phyloP scores from a whole-genome alignment of 2,888 invertebrate genomes.

The Hedya salicella region DNA sequence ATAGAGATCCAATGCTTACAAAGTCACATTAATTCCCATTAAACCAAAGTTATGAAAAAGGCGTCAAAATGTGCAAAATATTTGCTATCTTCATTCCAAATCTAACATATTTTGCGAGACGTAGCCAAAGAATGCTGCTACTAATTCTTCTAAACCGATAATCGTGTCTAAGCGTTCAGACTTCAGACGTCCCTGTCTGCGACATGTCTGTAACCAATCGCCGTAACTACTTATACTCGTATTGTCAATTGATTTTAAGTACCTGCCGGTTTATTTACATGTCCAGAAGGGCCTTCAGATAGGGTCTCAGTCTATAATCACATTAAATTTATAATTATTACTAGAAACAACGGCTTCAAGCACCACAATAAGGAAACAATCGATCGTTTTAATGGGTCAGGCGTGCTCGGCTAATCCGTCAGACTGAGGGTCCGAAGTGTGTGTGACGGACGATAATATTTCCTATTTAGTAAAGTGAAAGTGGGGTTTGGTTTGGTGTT shows the following conservation, averaged over 20 bases:
- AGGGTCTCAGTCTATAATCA: constrained; percentile 47
- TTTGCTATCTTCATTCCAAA: background rate
- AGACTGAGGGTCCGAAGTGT: constrained; percentile 65
- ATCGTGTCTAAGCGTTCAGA: constrained; percentile 14
- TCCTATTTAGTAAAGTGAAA: constrained; percentile 65
- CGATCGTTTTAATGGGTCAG: constrained; percentile 84
- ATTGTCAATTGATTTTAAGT: constrained; percentile 13
- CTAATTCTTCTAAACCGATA: constrained; percentile 25
- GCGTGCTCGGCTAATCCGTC: constrained; percentile 80
- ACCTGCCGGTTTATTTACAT: background rate
- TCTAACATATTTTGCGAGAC: background rate
- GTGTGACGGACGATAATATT: constrained; percentile 62
- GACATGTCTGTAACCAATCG: background rate
- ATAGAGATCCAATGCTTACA: too few relatives aligned
- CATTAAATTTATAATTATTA: constrained; percentile 68
- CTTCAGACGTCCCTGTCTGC: constrained; percentile 7
- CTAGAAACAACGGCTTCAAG: constrained; percentile 63
- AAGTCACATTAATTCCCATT: too few relatives aligned
- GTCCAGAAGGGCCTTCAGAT: constrained; percentile 13
- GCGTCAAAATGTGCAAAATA: background rate
- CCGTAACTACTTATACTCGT: background rate
- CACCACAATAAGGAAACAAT: constrained; percentile 83
- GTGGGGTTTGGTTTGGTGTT: constrained; percentile 59
- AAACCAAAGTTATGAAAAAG: background rate
- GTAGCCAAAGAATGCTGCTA: background rate